Percentiles rank a stretch among this genome's conserved stretches.
These are phyloP conservation scores for Eulemur mongoz DNA, from an alignment of 2,797 vertebrate genomes.

Conservation along the genomic window DNA sequence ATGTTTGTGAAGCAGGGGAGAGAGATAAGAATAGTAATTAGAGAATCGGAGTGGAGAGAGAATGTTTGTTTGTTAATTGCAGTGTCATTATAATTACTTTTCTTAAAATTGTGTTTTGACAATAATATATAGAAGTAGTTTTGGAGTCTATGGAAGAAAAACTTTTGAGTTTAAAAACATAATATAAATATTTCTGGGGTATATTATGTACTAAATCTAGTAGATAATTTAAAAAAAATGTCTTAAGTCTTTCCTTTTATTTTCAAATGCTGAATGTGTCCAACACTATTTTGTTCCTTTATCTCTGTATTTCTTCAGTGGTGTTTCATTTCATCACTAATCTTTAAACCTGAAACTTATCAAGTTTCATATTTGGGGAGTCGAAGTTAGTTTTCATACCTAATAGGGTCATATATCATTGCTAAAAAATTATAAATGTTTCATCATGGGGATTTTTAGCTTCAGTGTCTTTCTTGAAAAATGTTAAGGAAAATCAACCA, in stretches of 20 bases:
- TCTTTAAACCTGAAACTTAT: neutral
- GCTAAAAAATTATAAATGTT: neutral
- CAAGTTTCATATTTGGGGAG: neutral
- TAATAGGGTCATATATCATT: neutral
- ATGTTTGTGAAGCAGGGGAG: neutral
- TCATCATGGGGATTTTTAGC: neutral
- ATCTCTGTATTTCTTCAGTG: neutral
- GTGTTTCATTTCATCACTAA: neutral
- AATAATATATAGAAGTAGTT: neutral
- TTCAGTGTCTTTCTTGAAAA: neutral
- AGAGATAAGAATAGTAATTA: neutral
- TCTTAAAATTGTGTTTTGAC: neutral
- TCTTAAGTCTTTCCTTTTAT: neutral
- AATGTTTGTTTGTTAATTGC: neutral
- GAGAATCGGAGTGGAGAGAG: fast-evolving
- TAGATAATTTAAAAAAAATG: neutral
- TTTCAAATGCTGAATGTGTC: neutral
- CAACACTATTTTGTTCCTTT: neutral
- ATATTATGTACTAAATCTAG: neutral
- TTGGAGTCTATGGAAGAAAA: neutral
- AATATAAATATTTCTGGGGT: neutral
- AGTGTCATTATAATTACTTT: neutral
- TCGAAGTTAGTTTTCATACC: neutral
- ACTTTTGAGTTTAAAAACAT: neutral
- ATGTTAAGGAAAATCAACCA: neutral